Base-by-base conservation (phyloP, 2,888 invertebrate genomes). In the Vesta saturnalis region DNA sequence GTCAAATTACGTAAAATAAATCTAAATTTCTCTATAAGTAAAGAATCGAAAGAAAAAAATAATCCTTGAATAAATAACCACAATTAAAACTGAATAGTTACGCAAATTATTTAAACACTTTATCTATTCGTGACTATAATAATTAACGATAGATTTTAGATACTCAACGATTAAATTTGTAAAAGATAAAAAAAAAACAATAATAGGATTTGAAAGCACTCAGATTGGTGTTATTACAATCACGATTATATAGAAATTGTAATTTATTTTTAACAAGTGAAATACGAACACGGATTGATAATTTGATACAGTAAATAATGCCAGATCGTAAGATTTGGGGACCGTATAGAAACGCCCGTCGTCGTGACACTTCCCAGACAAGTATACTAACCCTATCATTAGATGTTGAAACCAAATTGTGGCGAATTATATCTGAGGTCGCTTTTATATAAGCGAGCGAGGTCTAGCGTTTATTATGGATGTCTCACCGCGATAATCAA, bases 231-330 rank as follows among this genome's bases (percentile, higher is more conserved):
- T 30, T 60, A 59, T 63, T 67, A 63, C 39, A 18, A 59, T 35
- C 52, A 21, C 16, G 59, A 63, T 46, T 67, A 52, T 49, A 18
- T 58, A 58, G 54, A 67, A 67, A 67, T 63, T 67, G 39, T 67
- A 59, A 67, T 67, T 67, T 67, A 67, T 63, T 67, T 67, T 67
- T 63, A 63, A 63, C 57, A 52, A 60, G 67, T 71, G 58, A 73
- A 71, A 74, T 71, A 70, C 65, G 69, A 69, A 67, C 71, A 70
- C 70, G 71, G 75, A 72, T 73, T 77, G 78, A 77, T 80, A 80
- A 81, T 80, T 81, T 79, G 78, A 79, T 77, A 79, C 78, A 80
- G 80, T 80, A 79, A 80, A 81, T 80, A 79, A 80, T 78, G 78
- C 76, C 76, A 78, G 76, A 78, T 78, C 76, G 76, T 76, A 57